These are phyloP conservation scores for Pagetopsis macropterus DNA, from an alignment of 2,797 vertebrate species.

Conservation along the genomic window DNA sequence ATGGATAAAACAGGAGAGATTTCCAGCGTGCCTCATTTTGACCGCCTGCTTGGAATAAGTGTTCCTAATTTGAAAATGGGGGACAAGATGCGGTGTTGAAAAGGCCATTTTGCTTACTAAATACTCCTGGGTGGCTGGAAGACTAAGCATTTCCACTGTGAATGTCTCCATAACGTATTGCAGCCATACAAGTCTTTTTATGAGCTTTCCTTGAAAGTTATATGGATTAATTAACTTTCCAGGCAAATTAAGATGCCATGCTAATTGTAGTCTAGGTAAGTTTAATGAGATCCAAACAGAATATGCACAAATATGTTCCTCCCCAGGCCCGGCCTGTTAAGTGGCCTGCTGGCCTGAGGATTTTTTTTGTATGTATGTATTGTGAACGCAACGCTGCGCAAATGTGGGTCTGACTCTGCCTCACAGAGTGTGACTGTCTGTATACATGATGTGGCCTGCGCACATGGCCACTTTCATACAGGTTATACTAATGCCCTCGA, in stretches of 20 bases:
- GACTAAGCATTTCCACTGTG: slow-evolving; percentile 78
- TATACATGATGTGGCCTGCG: no score
- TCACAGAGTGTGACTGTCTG: no score
- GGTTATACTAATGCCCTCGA: no score
- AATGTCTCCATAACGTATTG: slow-evolving; percentile 65
- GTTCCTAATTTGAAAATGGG: slow-evolving; percentile 62
- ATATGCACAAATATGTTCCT: slow-evolving; percentile 60
- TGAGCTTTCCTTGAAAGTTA: slow-evolving; percentile 73
- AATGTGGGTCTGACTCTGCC: no score
- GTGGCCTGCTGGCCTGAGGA: no score
- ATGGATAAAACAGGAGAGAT: slow-evolving; percentile 77
- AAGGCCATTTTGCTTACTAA: slow-evolving; percentile 77
- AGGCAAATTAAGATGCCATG: slow-evolving; percentile 75
- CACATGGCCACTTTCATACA: no score
- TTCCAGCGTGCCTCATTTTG: slow-evolving; percentile 77
- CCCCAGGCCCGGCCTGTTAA: no score
- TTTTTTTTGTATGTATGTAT: no score
- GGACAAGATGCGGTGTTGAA: slow-evolving; percentile 71
- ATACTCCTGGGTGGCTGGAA: slow-evolving; percentile 76
- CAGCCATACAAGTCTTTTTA: slow-evolving; percentile 71
- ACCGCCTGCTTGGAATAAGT: slow-evolving; percentile 73
- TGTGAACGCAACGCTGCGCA: no score
- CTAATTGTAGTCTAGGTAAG: slow-evolving; percentile 70
- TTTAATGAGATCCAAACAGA: slow-evolving; percentile 68
- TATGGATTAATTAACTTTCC: slow-evolving; percentile 80